Evolutionary conservation across 2,797 vertebrate genomes (phyloP).

Genomic region (Decapterus maruadsi): DNA sequence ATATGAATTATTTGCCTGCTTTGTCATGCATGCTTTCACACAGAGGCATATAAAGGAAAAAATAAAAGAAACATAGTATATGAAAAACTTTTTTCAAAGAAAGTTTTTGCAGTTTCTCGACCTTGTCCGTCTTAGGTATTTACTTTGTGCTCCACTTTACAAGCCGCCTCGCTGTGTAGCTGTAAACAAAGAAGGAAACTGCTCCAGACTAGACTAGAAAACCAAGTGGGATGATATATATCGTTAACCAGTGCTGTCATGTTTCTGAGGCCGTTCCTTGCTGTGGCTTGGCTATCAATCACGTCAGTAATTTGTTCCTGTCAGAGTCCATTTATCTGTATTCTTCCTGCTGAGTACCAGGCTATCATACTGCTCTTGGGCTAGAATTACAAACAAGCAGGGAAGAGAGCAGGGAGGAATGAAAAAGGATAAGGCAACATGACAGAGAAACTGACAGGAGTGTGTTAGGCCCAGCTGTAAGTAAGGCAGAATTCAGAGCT

Average conservation of each 20-base stretch:
- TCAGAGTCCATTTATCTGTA: constrained; percentile 70
- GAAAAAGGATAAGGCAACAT: constrained; percentile 23
- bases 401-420: constrained; percentile 40
- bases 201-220: constrained; percentile 32
- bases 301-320: constrained; percentile 71
- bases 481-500: constrained; percentile 14
- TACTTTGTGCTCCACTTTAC: constrained; percentile 8
- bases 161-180: constrained; percentile 14
- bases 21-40: neutral
- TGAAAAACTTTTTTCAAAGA: neutral
- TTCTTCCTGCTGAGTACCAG: constrained; percentile 43
- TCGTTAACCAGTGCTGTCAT: constrained; percentile 51
- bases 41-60: neutral
- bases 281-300: constrained; percentile 65
- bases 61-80: neutral
- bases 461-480: constrained; percentile 11
- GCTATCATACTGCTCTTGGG: constrained; percentile 41
- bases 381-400: constrained; percentile 66
- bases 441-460: constrained; percentile 19
- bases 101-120: neutral
- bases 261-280: constrained; percentile 47
- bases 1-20: too few species aligned
- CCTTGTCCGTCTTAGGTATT: neutral
- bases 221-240: constrained; percentile 47
- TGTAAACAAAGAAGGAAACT: constrained; percentile 24